phyloP scores from a whole-genome alignment of 2,797 vertebrate species.

The Gorsachius magnificus region DNA sequence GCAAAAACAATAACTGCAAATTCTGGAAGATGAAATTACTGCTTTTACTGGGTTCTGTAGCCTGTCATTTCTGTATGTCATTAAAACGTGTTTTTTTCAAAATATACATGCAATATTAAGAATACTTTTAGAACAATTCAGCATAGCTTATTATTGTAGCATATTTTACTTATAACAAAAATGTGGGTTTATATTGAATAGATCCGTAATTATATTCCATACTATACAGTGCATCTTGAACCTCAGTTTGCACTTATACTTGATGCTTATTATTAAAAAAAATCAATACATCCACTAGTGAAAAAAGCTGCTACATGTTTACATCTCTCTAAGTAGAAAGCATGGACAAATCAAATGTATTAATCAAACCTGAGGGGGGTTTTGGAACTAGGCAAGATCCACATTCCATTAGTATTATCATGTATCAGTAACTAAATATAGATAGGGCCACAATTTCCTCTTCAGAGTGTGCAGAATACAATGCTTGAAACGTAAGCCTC shows the following conservation, averaged over 20 bases:
- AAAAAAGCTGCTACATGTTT: not conserved
- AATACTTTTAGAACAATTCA: not conserved
- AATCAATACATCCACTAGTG: not conserved
- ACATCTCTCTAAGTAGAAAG: not conserved
- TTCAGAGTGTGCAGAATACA: not conserved
- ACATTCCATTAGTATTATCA: not conserved
- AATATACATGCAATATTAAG: not conserved
- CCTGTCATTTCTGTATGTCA: not conserved
- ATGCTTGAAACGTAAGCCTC: not conserved
- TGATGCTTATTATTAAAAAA: not conserved
- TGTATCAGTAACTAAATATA: not conserved
- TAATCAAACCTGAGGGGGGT: not conserved
- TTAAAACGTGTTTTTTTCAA: not conserved
- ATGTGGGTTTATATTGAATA: not conserved
- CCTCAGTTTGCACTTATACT: not conserved
- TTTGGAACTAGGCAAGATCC: not conserved
- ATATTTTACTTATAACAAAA: not conserved
- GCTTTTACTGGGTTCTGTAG: not conserved
- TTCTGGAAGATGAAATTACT: not conserved
- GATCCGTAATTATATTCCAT: not conserved
- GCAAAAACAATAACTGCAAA: not conserved
- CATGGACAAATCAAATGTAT: not conserved
- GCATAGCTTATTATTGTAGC: not conserved
- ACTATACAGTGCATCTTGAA: not conserved
- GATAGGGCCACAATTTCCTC: not conserved